Evolutionary conservation across 2,888 invertebrate genomes (phyloP), one percentile per base, ranked within the genome.

Genomic region (Theodoxus fluviatilis): DNA sequence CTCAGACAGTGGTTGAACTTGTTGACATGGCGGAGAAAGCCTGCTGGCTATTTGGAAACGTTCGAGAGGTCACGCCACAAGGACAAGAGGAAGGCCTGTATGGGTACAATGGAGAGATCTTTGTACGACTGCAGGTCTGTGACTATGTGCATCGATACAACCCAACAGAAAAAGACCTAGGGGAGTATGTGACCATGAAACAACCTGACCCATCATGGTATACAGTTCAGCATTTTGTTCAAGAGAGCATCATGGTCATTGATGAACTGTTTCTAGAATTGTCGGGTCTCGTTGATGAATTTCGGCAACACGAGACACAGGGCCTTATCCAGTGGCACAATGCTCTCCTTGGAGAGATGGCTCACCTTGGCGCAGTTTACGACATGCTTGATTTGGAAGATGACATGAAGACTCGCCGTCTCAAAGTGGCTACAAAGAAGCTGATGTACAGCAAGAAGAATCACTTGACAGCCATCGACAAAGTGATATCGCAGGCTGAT

Each of bases 71-170:
- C 0, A 76, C 75, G 12, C 77, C 75, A n/a, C 55, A 68, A 25
- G 73, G 72, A 12, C 59, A 71, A 43, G 74, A 74, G 52, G 63
- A 65, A 15, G 71, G 71, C 25, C 64, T 73, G 31, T 71, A 75
- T 68, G 77, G 74, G 33, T 78, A 74, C 61, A 71, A 71, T 1
- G 72, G 72, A 22, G 78, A 78, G 71, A 76, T 77, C 55, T 40
- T 67, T 40, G 76, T 75, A 3, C 66, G 78, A 22, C 68, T 78
- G 22, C 71, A 72, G n/a, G 72, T 76, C 31, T 78, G 78, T 66
- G 77, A 75, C 37, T 75, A 70, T 67, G 73, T 77, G 7, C 43
- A 68, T 37, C 67, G 73, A 38, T 57, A 72, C 43, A 70, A 69
- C 64, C 35, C 40, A n/a, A 28, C 40, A 3, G 73, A 63, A 59